Base-by-base conservation (phyloP, 2,797 vertebrate genomes). In the Enteromius fasciolatus region DNA sequence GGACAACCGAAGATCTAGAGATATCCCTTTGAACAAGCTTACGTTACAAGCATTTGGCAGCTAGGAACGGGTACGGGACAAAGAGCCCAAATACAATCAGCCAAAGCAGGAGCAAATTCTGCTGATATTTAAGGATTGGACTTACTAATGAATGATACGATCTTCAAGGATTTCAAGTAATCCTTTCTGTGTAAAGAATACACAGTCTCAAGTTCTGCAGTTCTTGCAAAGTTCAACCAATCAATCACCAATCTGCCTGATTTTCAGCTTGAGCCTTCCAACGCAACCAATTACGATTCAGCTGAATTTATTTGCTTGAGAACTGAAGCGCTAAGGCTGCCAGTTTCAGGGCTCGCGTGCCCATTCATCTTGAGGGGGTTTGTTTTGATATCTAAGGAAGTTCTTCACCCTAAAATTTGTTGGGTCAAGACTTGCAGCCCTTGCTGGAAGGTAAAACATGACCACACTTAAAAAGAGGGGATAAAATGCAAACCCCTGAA, bases 1-100 rank as follows among this genome's bases (percentile, higher is more conserved):
- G 83, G 80, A 91, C 86, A 89, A 80, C 78, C 84, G 81, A 90
- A 81, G 68, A 89, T 89, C 80, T 86, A 83, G 86, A 91, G 88
- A 91, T 87, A 82, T 84, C 83, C 85, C 67, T 57, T 5, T 67
- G 46, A 68, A 18, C 67, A 79, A 78, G 88, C 78, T 84, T 74
- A 25, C 68, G 39, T 90, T 89, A 87, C 86, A 81, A 81, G 82
- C 57, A 23, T 72, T 85, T 84, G 81, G 81, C 78, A 85, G 70
- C 72, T 78, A 64, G 76, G 17, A 80, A 88, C 57, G 77, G 83
- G 84, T 81, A 78, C 85, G 63, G 59, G 82, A 84, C 79, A 85
- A 83, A 78, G 78, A 87, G 59, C 59, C 36, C 57, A 82, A 82
- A 83, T 87, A 85, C 39, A 86, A 85, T 87, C 80, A 82, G 66